These are phyloP conservation scores for Heliothis peltigera DNA, from an alignment of 2,888 invertebrate species.

Conservation along the genomic window DNA sequence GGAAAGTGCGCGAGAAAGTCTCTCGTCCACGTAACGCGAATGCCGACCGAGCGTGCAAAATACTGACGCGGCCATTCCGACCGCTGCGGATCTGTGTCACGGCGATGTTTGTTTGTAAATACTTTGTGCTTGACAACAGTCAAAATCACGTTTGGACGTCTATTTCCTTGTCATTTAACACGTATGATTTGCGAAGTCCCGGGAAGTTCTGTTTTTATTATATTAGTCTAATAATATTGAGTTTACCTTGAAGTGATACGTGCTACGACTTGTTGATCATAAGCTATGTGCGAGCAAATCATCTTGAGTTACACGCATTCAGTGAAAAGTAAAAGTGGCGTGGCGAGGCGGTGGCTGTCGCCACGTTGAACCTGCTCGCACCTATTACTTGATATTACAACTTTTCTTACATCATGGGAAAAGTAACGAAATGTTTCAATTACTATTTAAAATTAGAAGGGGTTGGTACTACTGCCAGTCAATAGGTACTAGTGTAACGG, in stretches of 20 bases:
- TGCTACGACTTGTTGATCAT: conserved; percentile 40
- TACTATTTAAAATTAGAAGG: conserved; percentile 31
- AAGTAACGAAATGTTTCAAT: conserved; percentile 23
- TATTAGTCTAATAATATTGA: conserved; percentile 3
- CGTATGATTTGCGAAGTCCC: conserved; percentile 53
- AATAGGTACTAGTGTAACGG: conserved; percentile 63
- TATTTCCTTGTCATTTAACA: conserved; percentile 68
- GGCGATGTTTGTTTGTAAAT: conserved; percentile 86
- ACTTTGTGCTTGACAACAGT: conserved; percentile 67
- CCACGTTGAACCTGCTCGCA: conserved; percentile 64
- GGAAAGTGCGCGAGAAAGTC: conserved; percentile 88
- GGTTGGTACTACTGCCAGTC: conserved; percentile 31
- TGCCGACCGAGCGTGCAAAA: conserved; percentile 69
- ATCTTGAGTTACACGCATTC: conserved; percentile 65
- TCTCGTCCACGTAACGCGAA: conserved; percentile 80
- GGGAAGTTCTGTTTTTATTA: conserved; percentile 3
- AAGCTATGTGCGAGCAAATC: conserved; percentile 44
- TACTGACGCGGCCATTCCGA: conserved; percentile 66
- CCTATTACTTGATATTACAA: conserved; percentile 44
- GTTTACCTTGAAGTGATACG: conserved; percentile 17
- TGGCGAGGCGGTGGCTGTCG: conserved; percentile 72
- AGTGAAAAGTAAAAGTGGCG: conserved; percentile 88
- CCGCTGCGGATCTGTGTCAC: conserved; percentile 79
- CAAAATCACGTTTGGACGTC: conserved; percentile 71
- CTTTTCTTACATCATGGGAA: conserved; percentile 68